Base-by-base conservation (phyloP, 2,113 vertebrate species). In the Pao palembangensis region DNA sequence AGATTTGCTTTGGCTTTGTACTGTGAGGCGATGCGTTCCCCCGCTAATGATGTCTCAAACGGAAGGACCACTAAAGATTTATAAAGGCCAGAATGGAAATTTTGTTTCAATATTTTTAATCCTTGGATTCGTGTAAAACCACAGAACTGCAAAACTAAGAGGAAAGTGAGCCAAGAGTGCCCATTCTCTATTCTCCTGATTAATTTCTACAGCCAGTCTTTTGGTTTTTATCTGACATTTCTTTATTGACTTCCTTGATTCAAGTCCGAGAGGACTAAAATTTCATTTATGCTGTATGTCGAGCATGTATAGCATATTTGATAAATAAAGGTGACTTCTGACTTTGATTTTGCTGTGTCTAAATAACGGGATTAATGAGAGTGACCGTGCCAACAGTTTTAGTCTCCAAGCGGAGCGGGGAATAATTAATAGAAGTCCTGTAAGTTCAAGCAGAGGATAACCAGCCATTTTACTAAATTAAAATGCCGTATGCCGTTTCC, bases 401-500 rank as follows among this genome's bases (percentile, higher is more conserved):
- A 75, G 61, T 55, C 64, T 67, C 55, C 42, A 19, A 68, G 64
- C 1, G 52, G 56, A 60, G 55, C 51, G 60, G 68, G 49, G 56
- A 69, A 67, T 80, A 75, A 75, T 60, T 75, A 56, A 76, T 74
- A 64, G 57, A 51, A 66, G 69, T 69, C 58, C 56, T 61, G 55
- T 23, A 71, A 81, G 81, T 84, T 88, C 73, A 79, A 73, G 71
- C n/a, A 79, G 79, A 73, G 66, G 69, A 79, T 79, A 75, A 19
- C 3, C 53, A 64, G 58, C 73, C 50, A 47, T 66, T 66, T 61
- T 69, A 72, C 78, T 73, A 52, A 48, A 62, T 75, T 28, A 62
- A 65, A 78, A 73, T 54, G 46, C 68, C 61, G 58, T 43, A 52
- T 59, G 57, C 46, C 31, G 44, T 67, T 64, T 67, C 51, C 63